Base-by-base conservation (phyloP, 2,888 invertebrate species). In the Chymomyza amoena region DNA sequence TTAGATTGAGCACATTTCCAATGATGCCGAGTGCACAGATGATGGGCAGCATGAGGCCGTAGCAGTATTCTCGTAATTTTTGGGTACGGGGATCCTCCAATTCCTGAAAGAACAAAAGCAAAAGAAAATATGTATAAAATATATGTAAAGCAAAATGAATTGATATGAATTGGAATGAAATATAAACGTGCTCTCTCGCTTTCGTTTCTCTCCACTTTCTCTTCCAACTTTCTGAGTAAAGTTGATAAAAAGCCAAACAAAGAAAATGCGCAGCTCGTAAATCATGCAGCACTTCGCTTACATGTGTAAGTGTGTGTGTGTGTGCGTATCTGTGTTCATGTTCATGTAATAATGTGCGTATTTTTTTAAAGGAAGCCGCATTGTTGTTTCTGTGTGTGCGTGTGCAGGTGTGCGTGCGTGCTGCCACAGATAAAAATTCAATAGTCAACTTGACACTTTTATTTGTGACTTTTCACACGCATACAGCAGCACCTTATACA, bases 1-100 rank as follows among this genome's bases (percentile, higher is more conserved):
- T 93, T 77, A 96, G 92, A 91, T 96, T 96, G 77, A 96, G 93
- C 54, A 95, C 93, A 91, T 96, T 96, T 57, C 96, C 96, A 67
- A 95, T 92, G 82, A 96, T 95, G 61, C 96, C 96, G 72, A 95
- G 92, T 70, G 94, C 92, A 89, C 95, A 95, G 83, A 96, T 95
- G 71, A 94, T 92, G 68, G 96, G 96, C 78, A 96, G 90, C 54
- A 94, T 93, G 65, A 95, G 92, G 39, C 95, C 95, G 81, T 95
- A 95, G 66, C 94, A 94, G 86, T 94, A 93, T 78, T 93, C 92
- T 77, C 94, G 92, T 57, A 95, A 88, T 13, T 92, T 89, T 78
- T 93, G 93, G 15, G 93, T 94, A 57, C 94, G 91, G 10, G 94
- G 93, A 90, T 95, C 94, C 88, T 94, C 94, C 51, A 78, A 80